Base-by-base conservation (phyloP, 1,140 invertebrate genomes). In the Pseudomyrmex cubaensis region DNA sequence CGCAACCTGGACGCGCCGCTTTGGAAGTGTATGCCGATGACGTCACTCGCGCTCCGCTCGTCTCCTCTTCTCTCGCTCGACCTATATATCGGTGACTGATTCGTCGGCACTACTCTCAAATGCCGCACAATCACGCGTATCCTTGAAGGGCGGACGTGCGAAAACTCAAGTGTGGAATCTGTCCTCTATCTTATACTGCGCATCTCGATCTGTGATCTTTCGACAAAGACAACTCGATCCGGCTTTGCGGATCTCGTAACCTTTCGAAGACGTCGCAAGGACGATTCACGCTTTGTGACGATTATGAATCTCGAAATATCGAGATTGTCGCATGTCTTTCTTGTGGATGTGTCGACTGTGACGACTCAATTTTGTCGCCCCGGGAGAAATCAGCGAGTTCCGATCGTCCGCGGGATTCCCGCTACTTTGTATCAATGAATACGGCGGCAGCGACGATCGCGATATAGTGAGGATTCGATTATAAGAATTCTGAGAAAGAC, bases 1-100 rank as follows among this genome's bases (percentile, higher is more conserved):
- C 90, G 89, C 85, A 91, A 91, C 86, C 90, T 91, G 90, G 85
- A 89, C 83, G 57, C 69, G 78, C 76, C 72, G 82, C 90, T 84
- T 80, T 83, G 61, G 76, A 80, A 69, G 85, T 67, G 74, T 90
- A 85, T 70, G 82, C 64, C 82, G 82, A 78, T 91, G 90, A 90
- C 89, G 89, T 91, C 90, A 91, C 35, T 35, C 64, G 25, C 67
- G 10, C 48, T 69, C 70, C 82, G 10, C 48, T 69, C 70, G 75
- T 63, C 77, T 73, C n/a, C 35, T 73, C 59, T 50, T 25, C 25
- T 35, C 44, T 61, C 59, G 50, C 1, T 46, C 72, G 44, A 59
- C 76, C 69, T 72, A 61, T 80, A 50, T 72, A 80, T 72, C 66
- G 44, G 7, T 66, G 66, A 59, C 12, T 13, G 44, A 50, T 57